Evolutionary conservation across 92 coral and sea anemone genomes (phyloP).

Genomic region (Epizoanthus rinbou): DNA sequence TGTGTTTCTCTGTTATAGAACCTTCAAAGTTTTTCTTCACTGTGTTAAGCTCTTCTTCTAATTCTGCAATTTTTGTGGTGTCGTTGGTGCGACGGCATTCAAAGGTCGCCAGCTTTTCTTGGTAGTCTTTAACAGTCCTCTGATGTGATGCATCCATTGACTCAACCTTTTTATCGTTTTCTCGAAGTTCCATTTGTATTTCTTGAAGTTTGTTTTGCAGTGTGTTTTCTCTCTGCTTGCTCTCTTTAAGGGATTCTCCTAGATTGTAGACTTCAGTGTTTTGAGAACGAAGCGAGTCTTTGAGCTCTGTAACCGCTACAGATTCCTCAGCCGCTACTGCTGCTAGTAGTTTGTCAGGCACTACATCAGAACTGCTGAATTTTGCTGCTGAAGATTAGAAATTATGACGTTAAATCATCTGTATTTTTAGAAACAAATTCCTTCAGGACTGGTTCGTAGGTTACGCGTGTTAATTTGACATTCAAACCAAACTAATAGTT

Average conservation of each 20-base stretch:
- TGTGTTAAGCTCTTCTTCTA: too few species aligned
- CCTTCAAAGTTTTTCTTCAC: too few species aligned
- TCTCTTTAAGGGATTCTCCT: background rate
- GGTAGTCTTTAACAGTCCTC: background rate
- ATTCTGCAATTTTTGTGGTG: background rate
- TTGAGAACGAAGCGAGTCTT: constrained; percentile 24
- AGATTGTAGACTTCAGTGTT: constrained; percentile 13
- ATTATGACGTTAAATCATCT: background rate
- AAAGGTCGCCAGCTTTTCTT: background rate
- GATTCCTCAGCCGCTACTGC: constrained; percentile 11
- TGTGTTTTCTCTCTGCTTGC: constrained; percentile 11
- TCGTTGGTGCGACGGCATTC: constrained; percentile 2
- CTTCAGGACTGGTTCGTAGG: too few species aligned
- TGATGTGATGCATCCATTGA: background rate
- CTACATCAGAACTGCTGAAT: background rate
- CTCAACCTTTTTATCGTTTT: background rate
- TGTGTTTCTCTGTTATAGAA: too few species aligned
- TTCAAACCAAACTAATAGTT: too few species aligned
- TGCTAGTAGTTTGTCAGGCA: constrained; percentile 14
- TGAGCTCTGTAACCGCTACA: constrained; percentile 12
- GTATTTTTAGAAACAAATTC: too few species aligned
- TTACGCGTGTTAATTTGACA: too few species aligned
- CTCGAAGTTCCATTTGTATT: background rate
- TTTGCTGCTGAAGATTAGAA: constrained; percentile 1
- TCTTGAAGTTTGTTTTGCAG: background rate